phyloP scores from a whole-genome alignment of 2,797 vertebrate genomes.

The Scleropages formosus region DNA sequence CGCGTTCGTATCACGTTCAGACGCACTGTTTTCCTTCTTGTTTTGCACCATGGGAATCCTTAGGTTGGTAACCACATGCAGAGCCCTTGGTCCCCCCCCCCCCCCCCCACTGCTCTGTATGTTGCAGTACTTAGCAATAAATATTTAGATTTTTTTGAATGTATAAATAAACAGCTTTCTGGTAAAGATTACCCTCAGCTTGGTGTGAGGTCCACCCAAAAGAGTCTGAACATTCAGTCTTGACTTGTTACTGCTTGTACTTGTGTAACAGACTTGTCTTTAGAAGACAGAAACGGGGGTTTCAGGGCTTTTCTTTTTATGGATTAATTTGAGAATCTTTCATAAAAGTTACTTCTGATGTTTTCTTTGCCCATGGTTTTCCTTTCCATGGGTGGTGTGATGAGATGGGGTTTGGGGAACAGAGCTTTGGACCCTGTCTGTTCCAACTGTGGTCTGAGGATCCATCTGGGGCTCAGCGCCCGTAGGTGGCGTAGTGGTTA shows the following conservation, averaged over 20 bases:
- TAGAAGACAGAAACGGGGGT: slow-evolving; percentile 76
- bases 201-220: slow-evolving; percentile 78
- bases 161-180: slow-evolving; percentile 79
- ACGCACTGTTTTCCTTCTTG: slow-evolving; percentile 76
- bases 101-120: slow-evolving; percentile 65
- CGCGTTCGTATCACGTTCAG: slow-evolving; percentile 82
- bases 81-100: slow-evolving; percentile 32
- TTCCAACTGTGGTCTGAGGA: too few relatives aligned
- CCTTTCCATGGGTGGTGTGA: slow-evolving; percentile 36
- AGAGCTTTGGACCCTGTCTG: too few relatives aligned
- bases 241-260: slow-evolving; percentile 79
- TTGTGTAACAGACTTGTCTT: slow-evolving; percentile 78
- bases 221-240: slow-evolving; percentile 77
- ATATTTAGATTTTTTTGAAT: slow-evolving; percentile 73
- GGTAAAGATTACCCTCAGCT: slow-evolving; percentile 78
- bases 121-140: slow-evolving; percentile 75
- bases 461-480: too few relatives aligned
- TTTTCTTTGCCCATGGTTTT: slow-evolving; percentile 71
- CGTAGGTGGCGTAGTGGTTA: too few relatives aligned
- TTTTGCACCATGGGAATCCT: slow-evolving; percentile 24
- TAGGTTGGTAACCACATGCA: slow-evolving; percentile 48
- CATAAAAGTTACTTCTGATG: slow-evolving; percentile 59
- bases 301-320: slow-evolving; percentile 63
- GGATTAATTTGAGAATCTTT: slow-evolving; percentile 75
- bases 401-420: too few relatives aligned